Evolutionary conservation across 2,888 invertebrate species (phyloP).

Genomic region (Agriopis aurantiaria): DNA sequence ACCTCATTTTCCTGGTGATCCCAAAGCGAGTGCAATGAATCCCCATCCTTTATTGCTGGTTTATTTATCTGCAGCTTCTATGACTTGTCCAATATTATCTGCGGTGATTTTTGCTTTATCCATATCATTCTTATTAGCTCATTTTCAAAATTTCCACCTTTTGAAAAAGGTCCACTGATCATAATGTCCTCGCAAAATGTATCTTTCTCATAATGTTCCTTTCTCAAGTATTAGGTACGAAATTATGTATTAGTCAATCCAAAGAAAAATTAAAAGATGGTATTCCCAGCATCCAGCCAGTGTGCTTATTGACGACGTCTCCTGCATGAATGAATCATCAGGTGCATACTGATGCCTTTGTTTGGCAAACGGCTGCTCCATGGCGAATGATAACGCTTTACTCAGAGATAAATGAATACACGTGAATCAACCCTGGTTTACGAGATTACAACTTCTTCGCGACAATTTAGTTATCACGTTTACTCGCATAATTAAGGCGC

Average conservation of each 20-base stretch:
- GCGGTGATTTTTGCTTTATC: neutral
- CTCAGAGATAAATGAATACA: constrained; percentile 26
- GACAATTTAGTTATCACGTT: constrained; percentile 5
- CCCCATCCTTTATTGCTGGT: neutral
- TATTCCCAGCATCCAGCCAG: constrained; percentile 28
- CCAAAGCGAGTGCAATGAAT: neutral
- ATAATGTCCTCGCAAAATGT: no score
- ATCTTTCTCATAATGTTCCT: no score
- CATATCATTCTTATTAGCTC: neutral
- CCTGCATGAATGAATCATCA: constrained; percentile 35
- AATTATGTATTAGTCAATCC: neutral
- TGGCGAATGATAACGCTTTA: constrained; percentile 30
- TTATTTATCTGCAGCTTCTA: neutral
- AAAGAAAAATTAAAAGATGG: constrained; percentile 13
- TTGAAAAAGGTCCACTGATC: no score
- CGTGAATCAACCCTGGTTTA: constrained; percentile 26
- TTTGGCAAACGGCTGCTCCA: constrained; percentile 32
- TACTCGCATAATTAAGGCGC: neutral
- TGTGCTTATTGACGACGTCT: constrained; percentile 32
- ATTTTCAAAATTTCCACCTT: no score
- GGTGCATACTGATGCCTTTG: constrained; percentile 36
- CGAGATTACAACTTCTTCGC: constrained; percentile 17
- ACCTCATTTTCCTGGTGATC: neutral
- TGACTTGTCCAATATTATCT: neutral
- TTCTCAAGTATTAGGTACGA: neutral